These are phyloP conservation scores for Ceyx margarethae DNA, from an alignment of 2,113 vertebrate genomes.

Conservation along the genomic window DNA sequence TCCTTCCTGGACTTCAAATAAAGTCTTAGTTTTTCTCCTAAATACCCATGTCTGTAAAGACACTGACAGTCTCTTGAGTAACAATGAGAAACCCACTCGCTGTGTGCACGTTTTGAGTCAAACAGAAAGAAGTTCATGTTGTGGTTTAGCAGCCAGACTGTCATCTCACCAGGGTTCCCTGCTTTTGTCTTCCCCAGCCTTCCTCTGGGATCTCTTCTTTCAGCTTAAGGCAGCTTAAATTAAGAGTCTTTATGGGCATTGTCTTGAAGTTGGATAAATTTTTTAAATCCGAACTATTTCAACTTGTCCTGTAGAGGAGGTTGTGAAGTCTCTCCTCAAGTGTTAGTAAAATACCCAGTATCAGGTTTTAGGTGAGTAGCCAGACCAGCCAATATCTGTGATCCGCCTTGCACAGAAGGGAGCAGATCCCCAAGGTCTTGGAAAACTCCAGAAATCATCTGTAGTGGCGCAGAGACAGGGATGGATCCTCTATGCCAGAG, in stretches of 20 bases:
- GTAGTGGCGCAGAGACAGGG: accelerated
- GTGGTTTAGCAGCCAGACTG: background rate
- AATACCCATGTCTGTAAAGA: background rate
- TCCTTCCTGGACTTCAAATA: background rate
- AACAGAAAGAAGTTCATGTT: background rate
- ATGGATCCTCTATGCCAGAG: background rate
- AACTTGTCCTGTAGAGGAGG: background rate
- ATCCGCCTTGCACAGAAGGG: background rate
- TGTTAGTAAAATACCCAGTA: background rate
- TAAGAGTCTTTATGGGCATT: accelerated
- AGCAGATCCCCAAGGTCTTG: background rate
- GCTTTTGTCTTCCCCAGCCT: background rate
- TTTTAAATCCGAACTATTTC: background rate
- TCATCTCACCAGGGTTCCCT: accelerated
- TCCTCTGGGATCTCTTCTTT: background rate
- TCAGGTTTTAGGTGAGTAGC: background rate
- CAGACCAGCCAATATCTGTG: background rate
- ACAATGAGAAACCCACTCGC: accelerated
- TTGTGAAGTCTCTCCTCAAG: accelerated
- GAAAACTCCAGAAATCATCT: background rate
- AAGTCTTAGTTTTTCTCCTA: background rate
- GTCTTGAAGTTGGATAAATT: background rate
- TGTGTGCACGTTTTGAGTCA: background rate
- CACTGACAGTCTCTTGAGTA: background rate
- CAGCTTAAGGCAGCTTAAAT: background rate